Conservation (phyloP, 2,797 vertebrate species). For the Gallinago nigripennis region DNA sequence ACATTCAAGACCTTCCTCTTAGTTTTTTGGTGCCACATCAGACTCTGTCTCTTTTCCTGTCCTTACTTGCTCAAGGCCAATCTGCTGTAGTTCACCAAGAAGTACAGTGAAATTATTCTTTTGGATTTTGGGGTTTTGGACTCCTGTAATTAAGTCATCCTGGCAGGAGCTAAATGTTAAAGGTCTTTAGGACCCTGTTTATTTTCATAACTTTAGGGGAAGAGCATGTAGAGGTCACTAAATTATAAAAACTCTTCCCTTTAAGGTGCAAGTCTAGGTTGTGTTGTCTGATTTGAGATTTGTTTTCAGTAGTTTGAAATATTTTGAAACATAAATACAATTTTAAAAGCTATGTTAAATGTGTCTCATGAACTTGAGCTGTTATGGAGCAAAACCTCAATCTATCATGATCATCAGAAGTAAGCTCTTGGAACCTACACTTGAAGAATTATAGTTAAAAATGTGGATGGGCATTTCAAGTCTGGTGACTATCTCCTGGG, state of each 20-base stretch:
- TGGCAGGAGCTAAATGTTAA: neutral
- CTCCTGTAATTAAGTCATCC: neutral
- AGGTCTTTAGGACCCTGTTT: neutral
- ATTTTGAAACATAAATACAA: neutral
- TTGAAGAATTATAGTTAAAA: neutral
- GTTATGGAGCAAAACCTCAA: neutral
- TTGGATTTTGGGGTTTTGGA: neutral
- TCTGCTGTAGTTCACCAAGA: neutral
- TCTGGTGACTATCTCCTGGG: neutral
- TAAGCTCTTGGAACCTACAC: neutral
- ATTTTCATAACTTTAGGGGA: neutral
- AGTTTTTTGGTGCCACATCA: neutral
- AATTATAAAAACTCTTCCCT: neutral
- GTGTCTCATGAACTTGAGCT: neutral
- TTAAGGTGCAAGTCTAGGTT: neutral
- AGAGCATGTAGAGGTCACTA: neutral
- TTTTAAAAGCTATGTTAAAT: neutral
- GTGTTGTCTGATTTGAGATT: neutral
- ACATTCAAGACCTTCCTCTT: rapidly evolving
- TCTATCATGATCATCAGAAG: neutral
- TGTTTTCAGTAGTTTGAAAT: neutral
- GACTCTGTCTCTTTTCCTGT: neutral
- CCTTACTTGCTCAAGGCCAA: neutral
- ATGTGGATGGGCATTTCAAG: neutral
- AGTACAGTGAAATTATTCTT: neutral